These are phyloP conservation scores for Ancistrus triradiatus DNA, from an alignment of 2,113 vertebrate species.

Conservation along the genomic window DNA sequence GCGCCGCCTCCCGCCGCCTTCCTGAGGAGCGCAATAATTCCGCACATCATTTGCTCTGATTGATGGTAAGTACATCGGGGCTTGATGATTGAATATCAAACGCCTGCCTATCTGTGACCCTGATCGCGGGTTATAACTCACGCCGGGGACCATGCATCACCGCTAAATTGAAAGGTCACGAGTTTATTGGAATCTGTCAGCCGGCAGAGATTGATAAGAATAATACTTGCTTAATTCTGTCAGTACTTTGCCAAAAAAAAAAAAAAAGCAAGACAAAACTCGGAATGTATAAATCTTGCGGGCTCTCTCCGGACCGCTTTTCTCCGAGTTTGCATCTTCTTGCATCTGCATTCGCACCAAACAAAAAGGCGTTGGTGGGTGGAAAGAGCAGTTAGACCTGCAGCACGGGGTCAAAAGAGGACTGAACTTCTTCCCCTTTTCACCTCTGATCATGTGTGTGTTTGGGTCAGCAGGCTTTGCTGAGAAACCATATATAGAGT, in stretches of 20 bases:
- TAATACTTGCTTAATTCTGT: slow-evolving; percentile 58
- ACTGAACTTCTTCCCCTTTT: slow-evolving; percentile 27
- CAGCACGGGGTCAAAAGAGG: neutral
- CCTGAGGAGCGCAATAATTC: slow-evolving; percentile 41
- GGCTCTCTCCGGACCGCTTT: slow-evolving; percentile 23
- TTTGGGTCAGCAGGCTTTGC: too few species aligned
- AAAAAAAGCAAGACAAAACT: too few species aligned
- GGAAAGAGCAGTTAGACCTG: slow-evolving; percentile 20
- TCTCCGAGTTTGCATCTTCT: slow-evolving; percentile 7
- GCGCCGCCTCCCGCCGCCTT: neutral
- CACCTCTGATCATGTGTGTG: slow-evolving; percentile 8
- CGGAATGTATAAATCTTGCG: slow-evolving; percentile 46
- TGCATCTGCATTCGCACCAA: slow-evolving; percentile 7
- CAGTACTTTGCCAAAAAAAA: slow-evolving; percentile 58
- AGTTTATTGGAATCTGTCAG: slow-evolving; percentile 60
- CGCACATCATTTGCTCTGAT: slow-evolving; percentile 49
- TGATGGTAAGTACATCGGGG: slow-evolving; percentile 51
- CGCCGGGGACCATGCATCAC: slow-evolving; percentile 46
- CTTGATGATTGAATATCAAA: slow-evolving; percentile 52
- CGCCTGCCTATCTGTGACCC: slow-evolving; percentile 53
- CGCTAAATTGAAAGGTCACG: slow-evolving; percentile 56
- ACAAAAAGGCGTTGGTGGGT: slow-evolving; percentile 13
- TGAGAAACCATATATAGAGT: too few species aligned
- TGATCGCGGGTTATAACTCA: slow-evolving; percentile 57
- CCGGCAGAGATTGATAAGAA: slow-evolving; percentile 58